phyloP scores from a whole-genome alignment of 1,140 invertebrate species.

The Drosophila guanche region DNA sequence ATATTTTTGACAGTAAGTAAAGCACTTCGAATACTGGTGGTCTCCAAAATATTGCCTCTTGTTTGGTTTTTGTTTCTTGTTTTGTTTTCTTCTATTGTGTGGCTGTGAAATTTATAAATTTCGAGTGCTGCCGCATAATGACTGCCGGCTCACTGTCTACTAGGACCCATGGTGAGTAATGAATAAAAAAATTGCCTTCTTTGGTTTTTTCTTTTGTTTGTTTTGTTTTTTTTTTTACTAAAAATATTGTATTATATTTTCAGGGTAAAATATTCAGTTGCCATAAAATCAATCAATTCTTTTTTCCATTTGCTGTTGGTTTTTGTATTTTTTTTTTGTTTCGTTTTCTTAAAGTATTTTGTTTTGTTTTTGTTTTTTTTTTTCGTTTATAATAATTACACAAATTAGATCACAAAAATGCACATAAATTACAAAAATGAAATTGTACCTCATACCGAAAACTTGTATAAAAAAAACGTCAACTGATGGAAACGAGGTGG shows the following conservation, averaged over 20 bases:
- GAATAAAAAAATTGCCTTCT: conserved; percentile 29
- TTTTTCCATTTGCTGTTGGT: conserved; percentile 35
- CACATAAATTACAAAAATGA: conserved; percentile 77
- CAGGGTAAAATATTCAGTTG: conserved; percentile 61
- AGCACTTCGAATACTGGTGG: neutral
- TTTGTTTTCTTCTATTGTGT: conserved; percentile 50
- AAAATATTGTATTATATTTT: conserved; percentile 67
- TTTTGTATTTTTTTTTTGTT: conserved; percentile 49
- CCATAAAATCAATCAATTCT: conserved; percentile 68
- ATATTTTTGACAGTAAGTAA: conserved; percentile 43
- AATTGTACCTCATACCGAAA: conserved; percentile 67
- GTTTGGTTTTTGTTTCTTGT: conserved; percentile 34
- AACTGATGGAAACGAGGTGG: conserved; percentile 53
- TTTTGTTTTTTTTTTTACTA: conserved; percentile 46
- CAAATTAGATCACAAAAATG: conserved; percentile 82
- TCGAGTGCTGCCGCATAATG: conserved; percentile 11
- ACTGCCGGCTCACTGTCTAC: conserved; percentile 20
- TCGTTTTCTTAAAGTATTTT: conserved; percentile 62
- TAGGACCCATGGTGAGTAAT: neutral
- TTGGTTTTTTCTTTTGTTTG: too few species aligned
- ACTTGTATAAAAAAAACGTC: conserved; percentile 29
- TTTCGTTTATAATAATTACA: conserved; percentile 79
- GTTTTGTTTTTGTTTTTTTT: conserved; percentile 44
- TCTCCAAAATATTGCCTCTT: conserved; percentile 25
- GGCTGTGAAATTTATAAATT: conserved; percentile 31